These are phyloP conservation scores for Cheilosia urbana DNA, from an alignment of 2,888 invertebrate genomes.

Conservation along the genomic window DNA sequence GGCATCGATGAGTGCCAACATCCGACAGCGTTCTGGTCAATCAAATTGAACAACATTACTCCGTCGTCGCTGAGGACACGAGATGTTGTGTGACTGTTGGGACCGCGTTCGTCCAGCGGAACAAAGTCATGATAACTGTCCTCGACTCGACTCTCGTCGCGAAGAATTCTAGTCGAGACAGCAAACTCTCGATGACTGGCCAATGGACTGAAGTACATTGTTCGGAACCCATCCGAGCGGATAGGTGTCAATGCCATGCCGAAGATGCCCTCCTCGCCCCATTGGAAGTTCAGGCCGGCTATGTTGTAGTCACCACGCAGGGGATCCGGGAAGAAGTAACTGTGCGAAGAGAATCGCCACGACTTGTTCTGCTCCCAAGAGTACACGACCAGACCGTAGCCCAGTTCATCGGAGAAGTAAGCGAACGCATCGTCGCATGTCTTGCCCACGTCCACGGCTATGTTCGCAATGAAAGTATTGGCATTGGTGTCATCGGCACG, in stretches of 20 bases:
- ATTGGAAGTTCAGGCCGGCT: slow-evolving; percentile 92
- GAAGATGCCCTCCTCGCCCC: slow-evolving; percentile 92
- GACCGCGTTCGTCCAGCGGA: slow-evolving; percentile 86
- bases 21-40: slow-evolving; percentile 92
- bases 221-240: slow-evolving; percentile 88
- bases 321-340: slow-evolving; percentile 93
- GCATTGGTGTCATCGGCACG: slow-evolving; percentile 89
- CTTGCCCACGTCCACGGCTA: slow-evolving; percentile 91
- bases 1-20: slow-evolving; percentile 91
- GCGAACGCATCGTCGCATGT: slow-evolving; percentile 91
- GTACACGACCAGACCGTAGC: slow-evolving; percentile 92
- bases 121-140: slow-evolving; percentile 90
- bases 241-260: slow-evolving; percentile 90
- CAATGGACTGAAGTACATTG: slow-evolving; percentile 91
- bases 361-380: slow-evolving; percentile 91
- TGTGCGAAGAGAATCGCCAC: slow-evolving; percentile 90
- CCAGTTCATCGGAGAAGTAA: slow-evolving; percentile 92
- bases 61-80: slow-evolving; percentile 91
- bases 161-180: slow-evolving; percentile 89
- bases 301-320: slow-evolving; percentile 91
- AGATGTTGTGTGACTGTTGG: slow-evolving; percentile 89
- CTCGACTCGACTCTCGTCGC: slow-evolving; percentile 88
- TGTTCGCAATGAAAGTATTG: slow-evolving; percentile 93
- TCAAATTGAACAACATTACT: slow-evolving; percentile 90
- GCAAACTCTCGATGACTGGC: slow-evolving; percentile 91